These are phyloP conservation scores for Xylocampa areola DNA, from an alignment of 2,888 invertebrate genomes.

Conservation along the genomic window DNA sequence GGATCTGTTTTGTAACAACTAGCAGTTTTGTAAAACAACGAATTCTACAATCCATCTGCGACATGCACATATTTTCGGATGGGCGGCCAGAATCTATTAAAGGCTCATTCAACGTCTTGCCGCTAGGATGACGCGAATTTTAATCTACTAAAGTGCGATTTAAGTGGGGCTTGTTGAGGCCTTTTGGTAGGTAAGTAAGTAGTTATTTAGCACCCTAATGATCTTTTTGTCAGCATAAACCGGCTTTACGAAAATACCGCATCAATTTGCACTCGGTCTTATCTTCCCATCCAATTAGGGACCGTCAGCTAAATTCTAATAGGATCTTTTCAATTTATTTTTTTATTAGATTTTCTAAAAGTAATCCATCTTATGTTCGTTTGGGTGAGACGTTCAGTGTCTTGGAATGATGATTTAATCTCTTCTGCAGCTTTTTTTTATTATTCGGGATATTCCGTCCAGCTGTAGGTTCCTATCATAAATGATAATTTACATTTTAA, in stretches of 20 bases:
- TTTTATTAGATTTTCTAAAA: conserved; percentile 39
- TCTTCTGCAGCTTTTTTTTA: conserved; percentile 5
- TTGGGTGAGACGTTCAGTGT: conserved; percentile 8
- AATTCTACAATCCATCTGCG: no score
- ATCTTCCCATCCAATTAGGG: conserved; percentile 33
- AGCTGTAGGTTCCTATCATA: neutral
- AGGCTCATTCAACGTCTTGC: no score
- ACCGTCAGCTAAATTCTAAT: conserved; percentile 40
- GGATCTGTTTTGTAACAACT: no score
- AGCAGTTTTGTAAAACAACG: no score
- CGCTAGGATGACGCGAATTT: no score
- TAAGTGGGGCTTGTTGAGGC: no score
- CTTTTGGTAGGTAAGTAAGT: no score
- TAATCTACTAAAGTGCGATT: no score
- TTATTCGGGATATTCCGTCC: neutral
- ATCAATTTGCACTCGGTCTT: conserved; percentile 24
- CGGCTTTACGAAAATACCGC: conserved; percentile 12
- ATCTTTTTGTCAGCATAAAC: conserved; percentile 11
- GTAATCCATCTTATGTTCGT: conserved; percentile 35
- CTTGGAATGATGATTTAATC: conserved; percentile 14
- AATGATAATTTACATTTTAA: no score
- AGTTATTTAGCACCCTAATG: conserved; percentile 6
- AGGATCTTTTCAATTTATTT: conserved; percentile 40
- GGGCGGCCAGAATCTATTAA: no score
- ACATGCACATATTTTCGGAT: no score